Conservation (phyloP, 2,113 vertebrate genomes). For the Nesoenas mayeri region DNA sequence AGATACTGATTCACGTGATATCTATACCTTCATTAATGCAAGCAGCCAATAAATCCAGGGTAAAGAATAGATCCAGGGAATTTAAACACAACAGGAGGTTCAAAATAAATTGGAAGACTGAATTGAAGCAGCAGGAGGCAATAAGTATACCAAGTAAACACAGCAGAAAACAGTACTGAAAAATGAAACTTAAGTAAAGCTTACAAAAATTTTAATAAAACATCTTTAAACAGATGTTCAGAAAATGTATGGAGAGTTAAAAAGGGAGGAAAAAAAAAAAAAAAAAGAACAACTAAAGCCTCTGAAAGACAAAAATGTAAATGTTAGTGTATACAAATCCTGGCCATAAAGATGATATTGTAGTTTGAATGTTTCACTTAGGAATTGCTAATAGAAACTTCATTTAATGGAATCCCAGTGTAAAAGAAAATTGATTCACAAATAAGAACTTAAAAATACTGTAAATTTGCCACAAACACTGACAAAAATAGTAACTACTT, state of each 20-base stretch:
- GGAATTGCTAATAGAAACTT: not conserved
- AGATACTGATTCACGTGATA: not conserved
- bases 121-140: not conserved
- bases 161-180: not conserved
- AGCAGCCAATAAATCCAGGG: not conserved
- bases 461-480: not conserved
- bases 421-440: not conserved
- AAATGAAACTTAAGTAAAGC: not conserved
- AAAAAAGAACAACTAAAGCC: accelerated
- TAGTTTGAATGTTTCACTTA: not conserved
- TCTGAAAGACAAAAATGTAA: not conserved
- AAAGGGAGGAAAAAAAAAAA: not conserved
- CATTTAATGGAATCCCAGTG: not conserved
- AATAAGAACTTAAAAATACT: not conserved
- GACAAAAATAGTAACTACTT: not conserved
- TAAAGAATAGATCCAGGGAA: not conserved
- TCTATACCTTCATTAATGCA: not conserved
- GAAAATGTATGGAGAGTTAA: not conserved
- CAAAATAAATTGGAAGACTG: not conserved
- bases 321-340: not conserved
- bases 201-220: not conserved
- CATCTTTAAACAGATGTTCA: not conserved
- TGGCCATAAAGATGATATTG: not conserved
- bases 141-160: not conserved
- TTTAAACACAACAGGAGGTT: not conserved